Conservation (phyloP, 2,888 invertebrate genomes). For the Dicranocentrus wangi region DNA sequence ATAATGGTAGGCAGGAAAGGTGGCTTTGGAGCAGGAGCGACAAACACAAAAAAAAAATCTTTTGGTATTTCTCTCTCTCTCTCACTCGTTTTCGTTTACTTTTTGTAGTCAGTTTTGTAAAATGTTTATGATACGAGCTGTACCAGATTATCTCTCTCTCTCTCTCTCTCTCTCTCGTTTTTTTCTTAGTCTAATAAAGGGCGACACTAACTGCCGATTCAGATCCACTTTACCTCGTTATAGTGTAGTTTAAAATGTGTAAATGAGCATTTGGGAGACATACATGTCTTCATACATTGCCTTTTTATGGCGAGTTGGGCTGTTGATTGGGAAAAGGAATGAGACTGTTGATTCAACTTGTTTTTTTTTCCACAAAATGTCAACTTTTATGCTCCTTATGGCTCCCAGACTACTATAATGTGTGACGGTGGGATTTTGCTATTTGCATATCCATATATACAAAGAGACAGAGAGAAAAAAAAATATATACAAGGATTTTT, state of each 20-base stretch:
- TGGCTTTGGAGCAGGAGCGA: constrained; percentile 45
- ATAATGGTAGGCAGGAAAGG: constrained; percentile 18
- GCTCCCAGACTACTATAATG: constrained; percentile 11
- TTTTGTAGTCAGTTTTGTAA: not conserved
- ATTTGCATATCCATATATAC: constrained; percentile 16
- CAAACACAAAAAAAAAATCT: no score
- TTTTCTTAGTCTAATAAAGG: constrained; percentile 62
- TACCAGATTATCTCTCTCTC: constrained; percentile 48
- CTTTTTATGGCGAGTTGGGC: constrained; percentile 39
- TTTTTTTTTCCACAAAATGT: constrained; percentile 25
- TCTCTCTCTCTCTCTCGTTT: constrained; percentile 41
- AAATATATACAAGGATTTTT: no score
- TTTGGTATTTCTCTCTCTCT: not conserved
- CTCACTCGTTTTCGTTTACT: not conserved
- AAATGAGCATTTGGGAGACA: constrained; percentile 58
- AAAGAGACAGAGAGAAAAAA: no score
- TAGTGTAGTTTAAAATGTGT: constrained; percentile 60
- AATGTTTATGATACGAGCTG: constrained; percentile 55
- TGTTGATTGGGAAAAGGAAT: constrained; percentile 46
- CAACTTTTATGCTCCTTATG: constrained; percentile 44
- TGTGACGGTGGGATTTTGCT: not conserved
- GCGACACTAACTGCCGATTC: constrained; percentile 69
- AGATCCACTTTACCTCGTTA: constrained; percentile 66
- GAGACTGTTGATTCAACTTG: constrained; percentile 48
- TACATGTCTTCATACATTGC: constrained; percentile 48